Base-by-base conservation (phyloP, 2,797 vertebrate species). In the Perdix hodgsoniae region DNA sequence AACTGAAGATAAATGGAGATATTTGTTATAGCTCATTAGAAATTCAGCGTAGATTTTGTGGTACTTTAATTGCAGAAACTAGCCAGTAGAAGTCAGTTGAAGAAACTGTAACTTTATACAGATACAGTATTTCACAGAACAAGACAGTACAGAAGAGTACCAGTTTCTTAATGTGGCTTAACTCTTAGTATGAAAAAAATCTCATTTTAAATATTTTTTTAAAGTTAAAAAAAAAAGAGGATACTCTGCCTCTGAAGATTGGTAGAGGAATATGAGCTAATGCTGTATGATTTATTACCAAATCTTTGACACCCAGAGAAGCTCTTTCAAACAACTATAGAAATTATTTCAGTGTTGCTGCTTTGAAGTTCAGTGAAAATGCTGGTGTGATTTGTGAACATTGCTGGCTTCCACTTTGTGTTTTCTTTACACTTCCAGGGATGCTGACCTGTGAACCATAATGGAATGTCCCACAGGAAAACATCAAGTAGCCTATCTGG, bases 321-420 rank as follows among this genome's bases (percentile, higher is more conserved):
- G 66, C 31, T 89, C 72, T 85, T 75, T 52, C 64, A 88, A 91
- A 87, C 52, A 86, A 72, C 59, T 39, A 79, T 44, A 63, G 81
- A 91, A 87, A 75, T 63, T 1, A 50, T 65, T 91, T 95, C 52
- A 59, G 54, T 66, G 83, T 31, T 33, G 29, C 60, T 88, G 24
- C 35, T 93, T 93, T 50, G 91, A 84, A 35, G 64, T 70, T 72
- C 40, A 91, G 56, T 24, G 44, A 94, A 97, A 97, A 86, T 61
- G 54, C 90, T 70, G 71, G 31, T 49, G 85, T 8, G 86, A 83
- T 2, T 33, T 45, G 13, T 23, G 65, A 66, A 81, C 49, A 76
- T 37, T 80, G 64, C 44, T 87, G 50, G 42, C 56, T 92, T 91
- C 35, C 29, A 78, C 77, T 95, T 85, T 84, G 45, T 76, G 77